Base-by-base conservation (phyloP, 2,113 vertebrate species). In the Dissostichus mawsoni region DNA sequence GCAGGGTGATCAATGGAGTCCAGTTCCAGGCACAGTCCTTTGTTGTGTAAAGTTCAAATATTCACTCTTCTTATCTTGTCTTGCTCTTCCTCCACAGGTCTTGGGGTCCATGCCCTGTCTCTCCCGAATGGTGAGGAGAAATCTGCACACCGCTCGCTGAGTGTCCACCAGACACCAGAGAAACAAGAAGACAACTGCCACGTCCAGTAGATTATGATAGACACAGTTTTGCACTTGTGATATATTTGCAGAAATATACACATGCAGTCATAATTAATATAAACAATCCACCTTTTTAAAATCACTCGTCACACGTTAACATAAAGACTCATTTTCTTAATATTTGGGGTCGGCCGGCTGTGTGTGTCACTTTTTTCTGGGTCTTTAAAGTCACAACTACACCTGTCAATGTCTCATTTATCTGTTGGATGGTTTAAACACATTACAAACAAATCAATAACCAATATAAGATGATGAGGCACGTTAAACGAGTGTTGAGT, bases 101-200 rank as follows among this genome's bases (percentile, higher is more conserved):
- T 76, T 90, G 70, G 90, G 57, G n/a, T 25, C 85, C 17, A 23
- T 70, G 3, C 8, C 59, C 8, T 13, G 72, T 72, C 67, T 55
- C 5, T 64, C 20, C 83, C 86, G 20, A 77, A 63, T 25, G 1
- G 0, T 1, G 71, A 59, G 6, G 57, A 73, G 48, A 87, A 50
- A 85, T 36, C 23, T 51, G 0, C 2, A 36, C 63, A 45, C 29
- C 64, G 3, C 0, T 81, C 80, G 2, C 48, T 74, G 20, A 94
- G 64, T 74, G 80, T 81, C 3, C 74, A 71, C 44, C 80, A 74
- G 11, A 83, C 76, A 0, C 56, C 89, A 1, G 89, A 95, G 44
- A 79, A 74, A n/a, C 88, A 90, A 70, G 92, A 82, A 8, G 95
- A 96, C 66, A 95, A 96, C 69, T 98, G 96, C 55, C 94, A 93